Percentiles rank a stretch among this genome's conserved stretches.
Conservation (phyloP, 2,113 vertebrate genomes). For the Silurus glanis region DNA sequence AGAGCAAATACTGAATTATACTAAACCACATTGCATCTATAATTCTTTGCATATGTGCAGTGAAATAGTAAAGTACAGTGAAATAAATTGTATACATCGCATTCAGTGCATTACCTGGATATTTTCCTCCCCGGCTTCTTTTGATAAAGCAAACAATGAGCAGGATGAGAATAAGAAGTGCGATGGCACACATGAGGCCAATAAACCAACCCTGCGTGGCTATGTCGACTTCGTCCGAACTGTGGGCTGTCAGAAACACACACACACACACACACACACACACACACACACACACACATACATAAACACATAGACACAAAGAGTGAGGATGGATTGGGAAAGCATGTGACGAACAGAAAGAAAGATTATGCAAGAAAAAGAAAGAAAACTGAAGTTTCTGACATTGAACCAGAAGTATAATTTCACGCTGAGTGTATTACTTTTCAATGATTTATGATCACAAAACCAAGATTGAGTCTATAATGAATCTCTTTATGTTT, state of each 20-base stretch:
- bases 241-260: slow-evolving; percentile 79
- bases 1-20: slow-evolving; percentile 13
- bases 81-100: neutral
- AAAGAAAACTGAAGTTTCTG: slow-evolving; percentile 30
- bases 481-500: slow-evolving; percentile 35
- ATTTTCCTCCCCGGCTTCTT: slow-evolving; percentile 94
- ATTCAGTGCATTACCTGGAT: slow-evolving; percentile 77
- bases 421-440: neutral
- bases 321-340: slow-evolving; percentile 18
- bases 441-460: slow-evolving; percentile 6
- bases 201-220: slow-evolving; percentile 99
- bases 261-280: slow-evolving; percentile 29
- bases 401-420: neutral
- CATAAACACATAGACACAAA: slow-evolving; percentile 25
- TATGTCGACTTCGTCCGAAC: slow-evolving; percentile 89
- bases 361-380: neutral
- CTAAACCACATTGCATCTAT: neutral
- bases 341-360: neutral
- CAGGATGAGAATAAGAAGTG: slow-evolving; percentile 94
- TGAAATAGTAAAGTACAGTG: neutral
- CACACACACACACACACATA: slow-evolving; percentile 41
- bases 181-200: slow-evolving; percentile 96
- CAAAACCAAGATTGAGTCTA: neutral
- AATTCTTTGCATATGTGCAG: neutral
- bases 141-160: slow-evolving; percentile 99